Evolutionary conservation across 2,113 vertebrate species (phyloP), one percentile per base, ranked within the genome.

Genomic region (Forbesichthys papilliferus): DNA sequence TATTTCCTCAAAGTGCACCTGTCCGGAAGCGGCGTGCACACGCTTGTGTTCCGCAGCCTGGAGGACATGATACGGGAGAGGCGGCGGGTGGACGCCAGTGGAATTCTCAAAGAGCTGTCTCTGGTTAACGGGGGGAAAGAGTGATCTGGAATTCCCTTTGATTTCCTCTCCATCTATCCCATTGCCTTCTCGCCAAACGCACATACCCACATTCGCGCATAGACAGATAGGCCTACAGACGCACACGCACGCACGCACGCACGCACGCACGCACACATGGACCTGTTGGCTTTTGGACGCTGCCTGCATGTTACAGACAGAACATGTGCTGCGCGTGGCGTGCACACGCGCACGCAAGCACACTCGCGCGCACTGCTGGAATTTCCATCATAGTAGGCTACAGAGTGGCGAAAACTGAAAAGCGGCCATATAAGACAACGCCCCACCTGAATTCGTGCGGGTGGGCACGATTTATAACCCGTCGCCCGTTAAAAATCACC

Each of bases 21-120:
- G 87, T 94, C 93, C 0, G 95, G 95, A 73, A 94, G 92, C 87
- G 93, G 95, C 52, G 95, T 94, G 86, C 98, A 96, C 90, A 98
- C 96, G 0, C 93, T 96, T 84, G 90, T 95, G 48, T 99, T 99
- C 83, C 95, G 94, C 86, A 98, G 96, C 87, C 92, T 99, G 81
- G 96, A 99, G 91, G 98, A 98, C 87, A 94, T 99, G 91, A 98
- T 99, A 89, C 93, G 95, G 0, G 98, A 99, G 91, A 95, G 96
- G 85, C 94, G 96, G 87, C 92, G 95, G 48, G 94, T 98, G 91
- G 97, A 99, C 86, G 96, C 96, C 86, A 94, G 95, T 54, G 96
- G 96, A 66, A 95, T 96, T 86, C 93, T 98, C 72, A 93, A 96
- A 86, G 96, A 97, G 90, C 90, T 98, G 79, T 93, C 94, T 51